Evolutionary conservation across 1,140 invertebrate species (phyloP), one percentile per base, ranked within the genome.

Genomic region (Batillaria attramentaria): DNA sequence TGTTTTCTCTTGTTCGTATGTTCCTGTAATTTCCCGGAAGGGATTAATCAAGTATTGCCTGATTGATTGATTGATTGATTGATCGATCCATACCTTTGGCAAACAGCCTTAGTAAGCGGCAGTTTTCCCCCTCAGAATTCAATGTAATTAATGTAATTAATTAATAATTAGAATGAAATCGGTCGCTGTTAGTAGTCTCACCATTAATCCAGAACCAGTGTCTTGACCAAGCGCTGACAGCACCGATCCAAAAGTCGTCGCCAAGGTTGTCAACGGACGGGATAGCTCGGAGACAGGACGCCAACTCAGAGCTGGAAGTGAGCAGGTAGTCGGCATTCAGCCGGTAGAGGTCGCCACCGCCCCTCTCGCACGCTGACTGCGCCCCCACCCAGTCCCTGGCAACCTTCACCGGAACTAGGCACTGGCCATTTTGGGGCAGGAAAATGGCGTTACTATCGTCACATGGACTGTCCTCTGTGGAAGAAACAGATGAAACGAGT

Each of bases 151-250:
- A n/a, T n/a, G n/a, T n/a, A n/a, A n/a, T n/a, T n/a, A n/a, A n/a
- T n/a, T n/a, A n/a, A n/a, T n/a, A n/a, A n/a, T n/a, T n/a, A n/a
- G n/a, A n/a, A n/a, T n/a, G n/a, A n/a, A n/a, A n/a, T n/a, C n/a
- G n/a, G n/a, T n/a, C n/a, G n/a, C n/a, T n/a, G n/a, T n/a, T n/a
- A n/a, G n/a, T n/a, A n/a, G n/a, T n/a, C 78, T 41, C 54, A 82
- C 81, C 62, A 57, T 82, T 82, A 4, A 77, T 69, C 81, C 81
- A 82, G 31, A 41, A 57, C 66, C 78, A 82, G 41, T 82, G 81
- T 5, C 75, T 57, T 3, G 43, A 78, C 81, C 81, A 82, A 8
- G 43, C 28, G 13, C 78, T 72, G 39, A 73, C 62, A 18, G 76
- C 76, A 41, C 78, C 78, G 16, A 83, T 79, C 81, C 81, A 83